Base-by-base conservation (phyloP, 2,113 vertebrate genomes). In the Coptodon rendalli region DNA sequence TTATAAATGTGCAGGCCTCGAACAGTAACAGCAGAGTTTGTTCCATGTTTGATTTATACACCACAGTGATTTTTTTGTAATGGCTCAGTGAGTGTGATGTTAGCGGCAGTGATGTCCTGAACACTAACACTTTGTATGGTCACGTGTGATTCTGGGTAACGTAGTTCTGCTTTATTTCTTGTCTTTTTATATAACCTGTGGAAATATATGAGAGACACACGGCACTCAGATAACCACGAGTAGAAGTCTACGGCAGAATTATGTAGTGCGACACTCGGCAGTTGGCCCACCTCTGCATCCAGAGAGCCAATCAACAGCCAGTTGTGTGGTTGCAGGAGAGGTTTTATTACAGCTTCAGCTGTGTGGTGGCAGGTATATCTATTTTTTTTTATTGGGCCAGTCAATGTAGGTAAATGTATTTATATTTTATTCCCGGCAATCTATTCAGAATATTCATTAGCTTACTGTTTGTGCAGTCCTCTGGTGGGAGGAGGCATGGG, bases 281-380 rank as follows among this genome's bases (percentile, higher is more conserved):
- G 38, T 45, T 73, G 68, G n/a, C 68, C 22, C 22, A 16, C 68
- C 14, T 14, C 22, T 45, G 38, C 68, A 45, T 27, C 40, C 68
- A 45, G 22, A 0, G 40, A 73, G 68, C 68, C 68, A 45, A 45
- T 73, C 68, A 73, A 2, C 38, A 2, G 38, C 66, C 38, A 43
- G 38, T 71, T 24, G 22, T 73, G 36, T 24, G 13, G 38, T 22
- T 73, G 22, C 66, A 71, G 38, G 36, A 68, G 2, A 71, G 22
- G 38, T 73, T 73, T 10, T 73, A 27, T 24, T 6, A 45, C 22
- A 27, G 68, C 13, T 73, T 73, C 22, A 27, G 38, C 38, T 45
- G 66, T 43, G 66, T 71, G 38, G n/a, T 3, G 36, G 38, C 66
- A 24, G 66, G 0, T 43, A 7, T 27, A 27, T 45, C 0, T 43